Percentiles rank a stretch among this genome's conserved stretches.
Evolutionary conservation across 2,113 vertebrate species (phyloP).

Genomic region (Bubo bubo): DNA sequence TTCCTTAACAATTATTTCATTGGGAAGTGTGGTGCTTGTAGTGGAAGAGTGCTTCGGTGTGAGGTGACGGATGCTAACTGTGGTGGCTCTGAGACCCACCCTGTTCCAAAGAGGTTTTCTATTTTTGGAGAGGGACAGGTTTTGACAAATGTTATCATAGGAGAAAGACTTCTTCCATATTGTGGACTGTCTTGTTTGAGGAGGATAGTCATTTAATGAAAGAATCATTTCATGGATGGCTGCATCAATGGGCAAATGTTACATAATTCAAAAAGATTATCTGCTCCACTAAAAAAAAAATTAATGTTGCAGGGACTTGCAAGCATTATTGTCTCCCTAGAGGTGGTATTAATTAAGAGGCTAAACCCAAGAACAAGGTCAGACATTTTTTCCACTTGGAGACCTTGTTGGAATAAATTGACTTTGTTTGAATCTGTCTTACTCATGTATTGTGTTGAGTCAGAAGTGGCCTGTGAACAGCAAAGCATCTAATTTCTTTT

Average conservation of each 20-base stretch:
- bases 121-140: not conserved
- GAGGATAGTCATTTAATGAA: not conserved
- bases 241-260: not conserved
- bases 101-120: not conserved
- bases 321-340: not conserved
- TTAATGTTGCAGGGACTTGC: not conserved
- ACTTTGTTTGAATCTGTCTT: not conserved
- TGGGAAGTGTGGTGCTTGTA: not conserved
- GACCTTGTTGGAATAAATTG: not conserved
- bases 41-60: not conserved
- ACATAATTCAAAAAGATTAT: not conserved
- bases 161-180: not conserved
- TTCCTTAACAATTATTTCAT: not conserved
- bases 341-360: not conserved
- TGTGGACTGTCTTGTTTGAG: not conserved
- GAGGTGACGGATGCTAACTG: not conserved
- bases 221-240: not conserved
- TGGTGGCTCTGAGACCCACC: not conserved
- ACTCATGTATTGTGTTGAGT: not conserved
- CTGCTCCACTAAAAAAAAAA: not conserved
- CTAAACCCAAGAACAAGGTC: not conserved
- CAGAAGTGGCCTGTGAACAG: not conserved
- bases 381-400: not conserved
- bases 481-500: not conserved
- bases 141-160: not conserved